Percentiles rank a stretch among this genome's conserved stretches.
phyloP scores from a whole-genome alignment of 2,113 vertebrate genomes.

The Tympanuchus pallidicinctus region DNA sequence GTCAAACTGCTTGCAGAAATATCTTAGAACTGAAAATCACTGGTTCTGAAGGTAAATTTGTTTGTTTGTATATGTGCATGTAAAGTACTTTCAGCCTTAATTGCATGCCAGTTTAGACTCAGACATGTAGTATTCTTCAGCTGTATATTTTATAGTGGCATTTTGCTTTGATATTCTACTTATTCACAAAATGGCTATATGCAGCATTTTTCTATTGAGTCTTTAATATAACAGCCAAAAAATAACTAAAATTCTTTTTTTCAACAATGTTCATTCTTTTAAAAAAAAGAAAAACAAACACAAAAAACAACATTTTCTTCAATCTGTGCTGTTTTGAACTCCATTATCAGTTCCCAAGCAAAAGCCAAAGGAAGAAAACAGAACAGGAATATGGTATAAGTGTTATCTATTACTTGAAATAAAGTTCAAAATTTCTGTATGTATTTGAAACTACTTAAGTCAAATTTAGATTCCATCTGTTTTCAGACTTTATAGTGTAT shows the following conservation, averaged over 20 bases:
- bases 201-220: neutral
- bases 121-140: neutral
- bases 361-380: neutral
- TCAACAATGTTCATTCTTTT: neutral
- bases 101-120: neutral
- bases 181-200: neutral
- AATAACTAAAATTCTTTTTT: neutral
- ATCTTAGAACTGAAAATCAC: constrained; percentile 30
- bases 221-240: neutral
- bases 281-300: neutral
- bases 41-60: constrained; percentile 20
- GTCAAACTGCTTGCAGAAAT: constrained; percentile 14
- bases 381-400: neutral
- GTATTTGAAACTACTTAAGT: neutral
- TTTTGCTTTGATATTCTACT: neutral
- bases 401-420: neutral
- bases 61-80: constrained; percentile 15
- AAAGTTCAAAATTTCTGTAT: neutral
- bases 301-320: neutral
- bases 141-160: neutral
- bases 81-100: constrained; percentile 24
- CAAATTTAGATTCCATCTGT: neutral
- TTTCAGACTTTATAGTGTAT: neutral
- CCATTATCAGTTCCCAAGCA: neutral
- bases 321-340: neutral